Evolutionary conservation across 2,113 vertebrate genomes (phyloP).

Genomic region (Podocnemis expansa): DNA sequence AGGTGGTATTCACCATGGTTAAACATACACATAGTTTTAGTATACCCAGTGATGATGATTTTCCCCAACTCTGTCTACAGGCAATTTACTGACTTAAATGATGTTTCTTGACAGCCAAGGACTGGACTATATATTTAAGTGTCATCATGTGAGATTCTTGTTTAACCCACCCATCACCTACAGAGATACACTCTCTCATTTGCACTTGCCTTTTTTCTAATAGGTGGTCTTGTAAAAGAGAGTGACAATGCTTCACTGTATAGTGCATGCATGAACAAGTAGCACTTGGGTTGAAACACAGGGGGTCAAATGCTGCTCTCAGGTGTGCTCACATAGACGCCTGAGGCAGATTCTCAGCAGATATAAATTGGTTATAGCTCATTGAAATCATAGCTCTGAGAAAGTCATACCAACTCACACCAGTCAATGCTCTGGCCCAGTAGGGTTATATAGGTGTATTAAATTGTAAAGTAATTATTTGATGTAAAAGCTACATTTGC

Average conservation of each 20-base stretch:
- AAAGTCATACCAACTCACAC: neutral
- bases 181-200: neutral
- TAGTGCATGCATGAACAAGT: neutral
- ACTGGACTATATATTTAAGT: neutral
- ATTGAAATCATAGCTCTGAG: neutral
- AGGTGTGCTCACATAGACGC: neutral
- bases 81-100: neutral
- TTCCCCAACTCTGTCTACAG: neutral
- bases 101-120: neutral
- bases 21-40: neutral
- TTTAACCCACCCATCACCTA: neutral
- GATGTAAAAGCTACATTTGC: neutral
- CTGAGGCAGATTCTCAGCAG: neutral
- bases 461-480: neutral
- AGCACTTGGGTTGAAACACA: neutral
- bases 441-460: neutral
- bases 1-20: neutral
- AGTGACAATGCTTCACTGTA: neutral
- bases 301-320: neutral
- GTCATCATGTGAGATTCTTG: neutral
- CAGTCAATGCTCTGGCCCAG: neutral
- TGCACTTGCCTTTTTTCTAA: neutral
- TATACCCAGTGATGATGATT: neutral
- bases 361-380: neutral
- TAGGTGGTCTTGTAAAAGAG: neutral